Evolutionary conservation across 2,797 vertebrate genomes (phyloP), one percentile per base, ranked within the genome.

Genomic region (Acipenser oxyrinchus): DNA sequence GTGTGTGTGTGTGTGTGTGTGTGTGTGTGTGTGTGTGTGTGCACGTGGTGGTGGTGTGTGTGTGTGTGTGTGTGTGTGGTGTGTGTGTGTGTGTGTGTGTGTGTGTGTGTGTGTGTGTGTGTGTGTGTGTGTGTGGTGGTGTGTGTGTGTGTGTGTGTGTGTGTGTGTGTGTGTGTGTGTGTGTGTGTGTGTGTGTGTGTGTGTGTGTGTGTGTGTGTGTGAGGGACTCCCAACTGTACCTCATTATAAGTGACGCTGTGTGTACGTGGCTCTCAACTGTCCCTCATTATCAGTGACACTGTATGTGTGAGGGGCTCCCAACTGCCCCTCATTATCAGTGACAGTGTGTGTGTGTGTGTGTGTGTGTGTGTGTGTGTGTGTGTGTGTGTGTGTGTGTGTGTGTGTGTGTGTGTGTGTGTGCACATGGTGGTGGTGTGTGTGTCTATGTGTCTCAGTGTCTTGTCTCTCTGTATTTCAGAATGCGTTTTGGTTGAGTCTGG

Each of bases 401-500:
- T 57, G 60, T 23, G 23, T 23, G 23, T 23, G 13, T 51, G 51
- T 60, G 37, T 10, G 4, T 63, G 68, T 63, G 61, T 10, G 2
- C 61, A n/a, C 7, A 10, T 49, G 61, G 49, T 8, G 10, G 6
- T 62, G 18, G 12, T 37, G 23, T 37, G 23, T 37, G 23, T 37
- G 23, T 37, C 2, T 37, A 0, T 2, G 23, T 37, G 23, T 37
- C 23, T 37, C 2, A 37, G 23, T 66, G 48, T 66, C 23, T 37
- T 37, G 63, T 6, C 69, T 18, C 49, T 66, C 3, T 1, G 0
- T 52, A 23, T 68, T 83, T 64, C 81, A 99, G 97, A 99, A 99
- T 0, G 91, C 93, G 0, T 97, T 95, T 89, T 99, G 96, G 95
- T 95, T 99, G 70, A 96, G 96, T 77, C 85, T 99, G 79, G 95